Base-by-base conservation (phyloP, 2,888 invertebrate species). In the Eudasyphora cyanicolor region DNA sequence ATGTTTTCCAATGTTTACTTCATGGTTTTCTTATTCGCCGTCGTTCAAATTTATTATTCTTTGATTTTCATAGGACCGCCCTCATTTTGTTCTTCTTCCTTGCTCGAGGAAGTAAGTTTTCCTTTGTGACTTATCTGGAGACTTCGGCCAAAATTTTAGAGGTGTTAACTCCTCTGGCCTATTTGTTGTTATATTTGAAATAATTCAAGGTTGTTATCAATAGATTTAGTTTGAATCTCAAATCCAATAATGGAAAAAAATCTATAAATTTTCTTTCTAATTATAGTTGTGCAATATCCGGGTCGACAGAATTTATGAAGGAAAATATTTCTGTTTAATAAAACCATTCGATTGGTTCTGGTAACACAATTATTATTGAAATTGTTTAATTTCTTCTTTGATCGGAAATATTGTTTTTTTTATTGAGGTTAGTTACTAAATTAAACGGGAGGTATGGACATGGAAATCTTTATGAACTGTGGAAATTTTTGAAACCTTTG, bases 181-280 rank as follows among this genome's bases (percentile, higher is more conserved):
- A 29, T 17, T 21, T 76, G 49, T 76, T 76, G 49, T 76, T 45
- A 8, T 19, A 64, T 21, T 51, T 6, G 4, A 71, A 51, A 84
- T 84, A 79, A 79, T 81, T 81, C 75, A 81, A 45, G 84, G 78
- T 29, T 76, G 69, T 80, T 77, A 17, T 7, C 54, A 24, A 67
- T 60, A 45, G 21, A 67, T 21, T 14, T 42, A 3, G 4, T 76
- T 76, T 76, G 35, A 67, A 10, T 51, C 24, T 17, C 7, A 19
- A 24, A 29, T 29, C 21, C 54, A 57, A 73, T 62, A 81, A 69
- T 69, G 42, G 35, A 73, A 45, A n/a, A n/a, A n/a, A 49, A 64
- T 71, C 57, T 45, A 75, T 67, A 75, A 71, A 74, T 75, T 81
- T 27, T 10, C 12, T 14, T 17, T 24, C 70, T 80, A 79, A 84